Evolutionary conservation across 2,797 vertebrate genomes (phyloP).

Genomic region (Macropodus opercularis): DNA sequence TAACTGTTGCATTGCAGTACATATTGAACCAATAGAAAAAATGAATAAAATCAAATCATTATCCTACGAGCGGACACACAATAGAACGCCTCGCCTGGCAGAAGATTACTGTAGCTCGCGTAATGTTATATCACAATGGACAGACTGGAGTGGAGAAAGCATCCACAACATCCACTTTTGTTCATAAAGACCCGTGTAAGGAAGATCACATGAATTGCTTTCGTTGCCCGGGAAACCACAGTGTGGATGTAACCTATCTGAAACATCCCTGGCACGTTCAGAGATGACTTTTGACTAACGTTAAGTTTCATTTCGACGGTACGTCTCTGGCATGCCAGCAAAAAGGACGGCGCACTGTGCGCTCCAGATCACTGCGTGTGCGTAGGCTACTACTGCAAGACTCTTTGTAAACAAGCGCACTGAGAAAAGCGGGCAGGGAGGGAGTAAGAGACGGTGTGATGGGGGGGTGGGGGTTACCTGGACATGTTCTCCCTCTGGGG

Average conservation of each 20-base stretch:
- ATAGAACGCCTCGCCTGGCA: constrained; percentile 33
- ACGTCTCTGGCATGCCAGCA: neutral
- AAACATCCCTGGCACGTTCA: neutral
- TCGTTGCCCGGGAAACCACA: constrained; percentile 42
- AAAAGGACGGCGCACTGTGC: constrained; percentile 18
- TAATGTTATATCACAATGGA: constrained; percentile 34
- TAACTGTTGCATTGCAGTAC: constrained; percentile 5
- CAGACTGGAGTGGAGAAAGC: constrained; percentile 24
- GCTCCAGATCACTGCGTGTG: constrained; percentile 43
- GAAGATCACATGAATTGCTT: constrained; percentile 29
- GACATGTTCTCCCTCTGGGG: constrained; percentile 97
- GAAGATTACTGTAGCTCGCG: constrained; percentile 33
- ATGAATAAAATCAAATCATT: constrained; percentile 4
- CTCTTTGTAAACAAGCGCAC: constrained; percentile 68
- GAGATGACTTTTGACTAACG: neutral
- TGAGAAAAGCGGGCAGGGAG: constrained; percentile 6
- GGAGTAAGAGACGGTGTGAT: neutral
- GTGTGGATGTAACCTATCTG: neutral
- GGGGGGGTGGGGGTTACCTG: constrained; percentile 81
- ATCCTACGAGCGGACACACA: constrained; percentile 25
- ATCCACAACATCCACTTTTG: neutral
- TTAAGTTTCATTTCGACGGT: neutral
- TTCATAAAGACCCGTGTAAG: constrained; percentile 9
- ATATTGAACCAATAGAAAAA: no score
- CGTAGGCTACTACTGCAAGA: constrained; percentile 51